Conservation (phyloP, 2,888 invertebrate species). For the Hyposoter didymator region DNA sequence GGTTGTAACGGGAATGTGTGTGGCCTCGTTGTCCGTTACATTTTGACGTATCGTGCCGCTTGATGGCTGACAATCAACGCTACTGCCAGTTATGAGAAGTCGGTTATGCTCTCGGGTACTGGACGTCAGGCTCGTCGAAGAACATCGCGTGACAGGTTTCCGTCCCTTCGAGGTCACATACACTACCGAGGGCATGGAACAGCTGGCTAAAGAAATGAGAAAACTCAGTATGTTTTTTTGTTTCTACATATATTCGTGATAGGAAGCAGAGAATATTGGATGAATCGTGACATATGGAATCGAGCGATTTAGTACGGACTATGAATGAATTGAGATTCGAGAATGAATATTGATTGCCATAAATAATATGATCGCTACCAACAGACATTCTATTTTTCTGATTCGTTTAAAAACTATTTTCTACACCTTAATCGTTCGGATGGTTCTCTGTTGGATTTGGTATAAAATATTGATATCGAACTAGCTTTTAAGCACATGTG, state of each 20-base stretch:
- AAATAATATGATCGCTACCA: neutral
- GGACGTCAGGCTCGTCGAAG: constrained; percentile 63
- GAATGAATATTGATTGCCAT: neutral
- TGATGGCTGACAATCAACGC: constrained; percentile 56
- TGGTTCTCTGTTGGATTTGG: neutral
- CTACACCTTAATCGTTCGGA: neutral
- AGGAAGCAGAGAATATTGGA: neutral
- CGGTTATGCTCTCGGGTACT: constrained; percentile 50
- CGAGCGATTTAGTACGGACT: neutral
- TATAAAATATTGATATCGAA: neutral
- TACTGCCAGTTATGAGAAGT: constrained; percentile 35
- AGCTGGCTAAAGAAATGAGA: constrained; percentile 78
- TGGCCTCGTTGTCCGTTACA: constrained; percentile 12
- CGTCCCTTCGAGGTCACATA: constrained; percentile 84
- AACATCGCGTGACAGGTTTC: constrained; percentile 82
- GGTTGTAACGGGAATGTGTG: constrained; percentile 10
- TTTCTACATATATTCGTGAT: neutral
- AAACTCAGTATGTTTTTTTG: neutral
- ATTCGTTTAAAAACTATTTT: neutral
- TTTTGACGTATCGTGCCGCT: constrained; percentile 43
- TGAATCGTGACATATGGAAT: constrained; percentile 1
- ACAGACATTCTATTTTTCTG: neutral
- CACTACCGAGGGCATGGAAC: constrained; percentile 81
- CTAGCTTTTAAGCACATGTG: constrained; percentile 2
- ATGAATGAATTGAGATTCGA: neutral